Evolutionary conservation across 2,113 vertebrate species (phyloP), one percentile per base, ranked within the genome.

Genomic region (Kryptolebias marmoratus): DNA sequence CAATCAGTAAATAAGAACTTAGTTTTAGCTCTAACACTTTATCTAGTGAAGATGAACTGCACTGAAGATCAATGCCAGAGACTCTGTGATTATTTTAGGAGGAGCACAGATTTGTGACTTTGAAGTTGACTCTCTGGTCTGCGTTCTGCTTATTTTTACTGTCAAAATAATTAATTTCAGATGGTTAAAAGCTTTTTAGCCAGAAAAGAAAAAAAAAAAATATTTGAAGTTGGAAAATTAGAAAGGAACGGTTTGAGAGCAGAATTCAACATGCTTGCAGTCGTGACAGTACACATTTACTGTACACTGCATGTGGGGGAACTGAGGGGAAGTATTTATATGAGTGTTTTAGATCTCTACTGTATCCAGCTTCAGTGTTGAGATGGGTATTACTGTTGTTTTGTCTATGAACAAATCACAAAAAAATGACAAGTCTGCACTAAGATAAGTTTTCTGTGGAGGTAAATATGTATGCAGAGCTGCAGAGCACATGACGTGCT

Each of bases 51-150:
- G 36, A 73, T 63, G 66, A 39, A 53, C 27, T n/a, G 36, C 50
- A 47, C 71, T 49, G 45, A 44, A 50, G 30, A 60, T 68, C 18
- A 65, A 70, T 62, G 50, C 50, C 18, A 55, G 71, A 12, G 57
- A 63, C 73, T 73, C 76, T 72, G 68, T 79, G 64, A 79, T 73
- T 79, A 77, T 53, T 77, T 16, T 12, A 67, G 68, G 69, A 80
- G 63, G 49, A 68, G 62, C 53, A 42, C 63, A 68, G 61, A 64
- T 54, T 6, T 58, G 71, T 69, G 68, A 72, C 53, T 75, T 56
- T 64, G 28, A 55, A 0, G 52, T 64, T 68, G 31, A 48, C 27
- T 64, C 63, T 64, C 53, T 73, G 55, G 13, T 77, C 39, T n/a
- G 56, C 15, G 18, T 53, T 66, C 36, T 57, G 9, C 39, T 73